Base-by-base conservation (phyloP, 2,888 invertebrate genomes). In the Erebia palarica region DNA sequence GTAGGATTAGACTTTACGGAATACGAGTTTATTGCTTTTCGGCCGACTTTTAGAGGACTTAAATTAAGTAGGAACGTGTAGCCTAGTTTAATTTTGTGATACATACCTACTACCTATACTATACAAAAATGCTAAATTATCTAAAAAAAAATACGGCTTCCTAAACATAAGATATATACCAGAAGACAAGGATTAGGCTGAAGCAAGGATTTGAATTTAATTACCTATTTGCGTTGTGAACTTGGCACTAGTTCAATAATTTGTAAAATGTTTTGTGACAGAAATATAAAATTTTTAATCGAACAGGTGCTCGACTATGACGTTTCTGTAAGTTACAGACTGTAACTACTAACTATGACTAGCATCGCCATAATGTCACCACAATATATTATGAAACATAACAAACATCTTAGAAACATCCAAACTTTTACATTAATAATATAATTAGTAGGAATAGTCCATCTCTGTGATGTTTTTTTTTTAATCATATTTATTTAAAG, bases 221-320 rank as follows among this genome's bases (percentile, higher is more conserved):
- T 53, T n/a, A 59, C 5, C 36, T 59, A 36, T 7, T 7, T 11
- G 36, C 14, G n/a, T n/a, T 61, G 16, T 14, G n/a, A 61, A 61
- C 36, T 61, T 61, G 60, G 60, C 60, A 61, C 13, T 11, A 61
- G 4, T 16, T 44, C 60, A 61, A 61, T 16, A n/a, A 13, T 44
- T 16, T 60, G 16, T 16, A 16, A 44, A 42, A 44, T 9, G 16
- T 44, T 44, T 44, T 16, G 4, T 11, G 42, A 36, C 18, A 11
- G 16, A 42, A 36, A 44, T 44, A 61, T 61, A 61, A 61, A 44
- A 11, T 18, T 44, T 42, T 61, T 44, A 61, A 61, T 44, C 10
- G 11, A 61, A 44, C 60, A 61, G 60, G 60, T 61, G 44, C 16
- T 61, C 16, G 16, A 13, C 10, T 61, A 36, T 36, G 58, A 59